A percentile compares a stretch with the other conserved stretches of the same genome.
Evolutionary conservation across 2,888 invertebrate species (phyloP).

Genomic region (Idaea biselata): DNA sequence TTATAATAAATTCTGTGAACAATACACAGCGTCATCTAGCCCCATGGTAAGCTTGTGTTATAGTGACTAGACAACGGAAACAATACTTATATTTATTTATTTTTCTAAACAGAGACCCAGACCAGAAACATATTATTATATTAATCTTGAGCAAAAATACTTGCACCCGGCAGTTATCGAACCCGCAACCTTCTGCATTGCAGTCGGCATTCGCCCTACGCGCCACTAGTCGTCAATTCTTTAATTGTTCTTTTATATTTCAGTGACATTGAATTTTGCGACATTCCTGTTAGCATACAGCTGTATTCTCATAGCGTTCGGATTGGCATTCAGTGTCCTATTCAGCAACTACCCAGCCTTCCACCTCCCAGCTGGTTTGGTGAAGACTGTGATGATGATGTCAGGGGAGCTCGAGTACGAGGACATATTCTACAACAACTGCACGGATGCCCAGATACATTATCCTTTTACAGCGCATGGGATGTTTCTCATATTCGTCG

Average conservation of each 20-base stretch:
- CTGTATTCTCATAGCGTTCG: constrained; percentile 89
- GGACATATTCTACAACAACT: constrained; percentile 87
- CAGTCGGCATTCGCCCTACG: too few relatives aligned
- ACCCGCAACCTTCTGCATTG: too few relatives aligned
- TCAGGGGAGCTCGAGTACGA: constrained; percentile 92
- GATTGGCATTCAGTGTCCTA: constrained; percentile 89
- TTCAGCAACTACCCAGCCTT: constrained; percentile 89
- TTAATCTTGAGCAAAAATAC: too few relatives aligned
- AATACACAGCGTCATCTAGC: too few relatives aligned
- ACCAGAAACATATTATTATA: too few relatives aligned
- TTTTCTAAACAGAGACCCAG: too few relatives aligned
- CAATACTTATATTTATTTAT: too few relatives aligned
- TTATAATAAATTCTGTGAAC: too few relatives aligned
- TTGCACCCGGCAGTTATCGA: too few relatives aligned
- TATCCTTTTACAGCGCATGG: constrained; percentile 88
- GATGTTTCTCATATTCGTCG: constrained; percentile 87
- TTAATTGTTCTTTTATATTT: constrained; percentile 32
- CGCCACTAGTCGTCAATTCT: too few relatives aligned
- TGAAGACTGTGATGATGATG: constrained; percentile 94
- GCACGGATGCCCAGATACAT: constrained; percentile 70
- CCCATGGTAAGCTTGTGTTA: too few relatives aligned
- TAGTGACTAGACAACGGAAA: too few relatives aligned
- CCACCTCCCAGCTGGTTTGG: constrained; percentile 82
- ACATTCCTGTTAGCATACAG: constrained; percentile 90
- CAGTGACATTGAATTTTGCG: constrained; percentile 89